Conservation (phyloP, 2,888 invertebrate species). For the Coelinius sp. region DNA sequence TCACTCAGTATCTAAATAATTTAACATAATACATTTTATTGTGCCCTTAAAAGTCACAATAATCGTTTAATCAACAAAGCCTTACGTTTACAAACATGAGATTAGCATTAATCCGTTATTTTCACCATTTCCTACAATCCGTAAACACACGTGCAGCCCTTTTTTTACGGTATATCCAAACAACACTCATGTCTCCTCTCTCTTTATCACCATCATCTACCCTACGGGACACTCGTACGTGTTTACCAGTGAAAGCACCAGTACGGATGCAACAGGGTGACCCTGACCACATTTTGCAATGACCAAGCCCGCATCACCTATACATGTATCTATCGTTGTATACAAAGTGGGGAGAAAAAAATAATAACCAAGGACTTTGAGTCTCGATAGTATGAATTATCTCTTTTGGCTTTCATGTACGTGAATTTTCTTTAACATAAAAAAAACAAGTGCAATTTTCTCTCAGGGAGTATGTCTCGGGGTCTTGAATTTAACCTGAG, state of each 20-base stretch:
- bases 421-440: neutral
- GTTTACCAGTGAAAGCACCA: constrained; percentile 55
- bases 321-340: neutral
- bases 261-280: constrained; percentile 61
- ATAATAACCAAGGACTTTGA: neutral
- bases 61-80: neutral
- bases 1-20: neutral
- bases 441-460: neutral
- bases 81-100: neutral
- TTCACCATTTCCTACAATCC: neutral
- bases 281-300: constrained; percentile 66
- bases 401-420: neutral
- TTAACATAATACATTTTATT: neutral
- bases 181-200: neutral
- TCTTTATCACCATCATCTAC: neutral
- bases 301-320: neutral
- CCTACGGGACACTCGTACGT: neutral
- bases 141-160: neutral
- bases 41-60: neutral
- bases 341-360: neutral
- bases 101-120: neutral
- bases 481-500: neutral
- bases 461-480: neutral
- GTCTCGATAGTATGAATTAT: neutral
- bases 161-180: neutral